Conservation (phyloP, 2,113 vertebrate species). For the Protomyctophum bolini region DNA sequence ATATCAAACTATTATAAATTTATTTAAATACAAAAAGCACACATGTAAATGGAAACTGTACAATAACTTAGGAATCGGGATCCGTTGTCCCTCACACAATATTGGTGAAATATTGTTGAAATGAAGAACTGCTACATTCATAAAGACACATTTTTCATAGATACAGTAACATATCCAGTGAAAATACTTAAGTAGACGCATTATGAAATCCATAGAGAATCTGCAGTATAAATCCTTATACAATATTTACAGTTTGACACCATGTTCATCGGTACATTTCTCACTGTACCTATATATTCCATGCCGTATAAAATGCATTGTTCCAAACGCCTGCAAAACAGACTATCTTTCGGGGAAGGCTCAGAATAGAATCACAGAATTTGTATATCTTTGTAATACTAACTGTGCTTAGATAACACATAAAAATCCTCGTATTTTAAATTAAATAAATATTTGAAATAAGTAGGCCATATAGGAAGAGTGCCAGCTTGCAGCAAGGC, state of each 20-base stretch:
- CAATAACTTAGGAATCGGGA: constrained; percentile 43
- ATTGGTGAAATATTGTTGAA: constrained; percentile 29
- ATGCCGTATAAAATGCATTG: constrained; percentile 38
- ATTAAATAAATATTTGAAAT: constrained; percentile 10
- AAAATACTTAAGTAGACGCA: not conserved
- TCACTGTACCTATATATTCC: constrained; percentile 8
- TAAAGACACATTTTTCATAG: constrained; percentile 1
- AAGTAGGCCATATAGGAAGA: not conserved
- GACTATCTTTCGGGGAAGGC: not conserved
- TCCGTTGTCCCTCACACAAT: constrained; percentile 21
- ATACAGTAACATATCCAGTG: not conserved
- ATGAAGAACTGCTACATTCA: constrained; percentile 56
- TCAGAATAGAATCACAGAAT: not conserved
- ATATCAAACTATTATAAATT: constrained; percentile 66
- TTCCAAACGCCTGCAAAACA: constrained; percentile 51
- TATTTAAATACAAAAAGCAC: constrained; percentile 77
- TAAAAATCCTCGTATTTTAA: constrained; percentile 1
- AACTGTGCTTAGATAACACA: constrained; percentile 3
- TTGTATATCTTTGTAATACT: not conserved
- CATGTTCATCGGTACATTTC: not conserved
- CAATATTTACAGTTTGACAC: constrained; percentile 71
- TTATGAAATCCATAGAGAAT: constrained; percentile 53
- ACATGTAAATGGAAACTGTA: constrained; percentile 62
- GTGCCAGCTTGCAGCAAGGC: not conserved
- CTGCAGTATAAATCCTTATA: constrained; percentile 58